phyloP scores from a whole-genome alignment of 2,113 vertebrate species.

The Petroica traversi region DNA sequence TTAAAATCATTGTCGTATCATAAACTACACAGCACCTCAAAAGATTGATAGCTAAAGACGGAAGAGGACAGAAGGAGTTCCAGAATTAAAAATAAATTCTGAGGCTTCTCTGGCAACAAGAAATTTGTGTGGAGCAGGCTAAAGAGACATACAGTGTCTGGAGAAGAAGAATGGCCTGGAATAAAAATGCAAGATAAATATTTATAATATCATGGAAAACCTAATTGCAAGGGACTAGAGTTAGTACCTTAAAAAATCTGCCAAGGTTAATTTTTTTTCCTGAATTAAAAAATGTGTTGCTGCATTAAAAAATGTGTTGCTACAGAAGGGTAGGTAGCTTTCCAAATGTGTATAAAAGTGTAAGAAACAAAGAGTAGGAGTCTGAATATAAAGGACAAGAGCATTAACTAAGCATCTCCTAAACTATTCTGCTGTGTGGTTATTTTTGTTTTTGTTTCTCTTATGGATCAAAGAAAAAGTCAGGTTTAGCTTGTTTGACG shows the following conservation, averaged over 20 bases:
- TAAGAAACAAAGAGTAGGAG: not conserved
- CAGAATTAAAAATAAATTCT: constrained; percentile 32
- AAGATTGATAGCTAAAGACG: not conserved
- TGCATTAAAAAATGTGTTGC: constrained; percentile 14
- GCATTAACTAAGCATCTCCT: not conserved
- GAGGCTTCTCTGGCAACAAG: not conserved
- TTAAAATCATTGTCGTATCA: not conserved
- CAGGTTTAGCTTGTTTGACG: not conserved
- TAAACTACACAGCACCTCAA: not conserved
- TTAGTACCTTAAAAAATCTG: constrained; percentile 4
- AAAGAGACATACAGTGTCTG: not conserved
- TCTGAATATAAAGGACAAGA: not conserved
- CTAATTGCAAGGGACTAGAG: not conserved
- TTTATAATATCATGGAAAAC: constrained; percentile 24
- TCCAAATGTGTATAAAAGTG: not conserved
- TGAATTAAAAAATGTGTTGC: constrained; percentile 13
- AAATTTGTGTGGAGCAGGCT: not conserved
- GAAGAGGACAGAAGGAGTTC: not conserved
- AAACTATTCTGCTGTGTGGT: accelerated
- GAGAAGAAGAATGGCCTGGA: not conserved
- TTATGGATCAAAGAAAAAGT: not conserved
- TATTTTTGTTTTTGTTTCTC: not conserved
- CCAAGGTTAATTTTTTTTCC: constrained; percentile 9
- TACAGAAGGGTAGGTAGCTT: not conserved
- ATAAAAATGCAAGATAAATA: constrained; percentile 42